Evolutionary conservation across 2,888 invertebrate species (phyloP).

Genomic region (Pachydiplax longipennis): DNA sequence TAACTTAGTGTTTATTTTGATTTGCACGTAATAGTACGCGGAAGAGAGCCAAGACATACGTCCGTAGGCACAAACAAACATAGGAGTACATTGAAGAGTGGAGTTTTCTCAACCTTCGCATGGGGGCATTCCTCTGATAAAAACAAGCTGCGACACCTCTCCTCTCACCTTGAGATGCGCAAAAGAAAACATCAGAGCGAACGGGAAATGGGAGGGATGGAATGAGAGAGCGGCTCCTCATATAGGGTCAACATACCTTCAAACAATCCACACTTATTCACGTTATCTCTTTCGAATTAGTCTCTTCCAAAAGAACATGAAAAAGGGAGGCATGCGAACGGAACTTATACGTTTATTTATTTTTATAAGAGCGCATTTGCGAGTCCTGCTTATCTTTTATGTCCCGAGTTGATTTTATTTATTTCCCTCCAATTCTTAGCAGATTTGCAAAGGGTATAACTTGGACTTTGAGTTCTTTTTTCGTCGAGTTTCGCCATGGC

Average conservation of each 20-base stretch:
- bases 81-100: not conserved
- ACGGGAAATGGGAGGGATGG: not conserved
- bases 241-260: constrained; percentile 4
- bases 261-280: not conserved
- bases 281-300: not conserved
- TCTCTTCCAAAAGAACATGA: not conserved
- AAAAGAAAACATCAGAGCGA: not conserved
- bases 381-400: not conserved
- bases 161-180: not conserved
- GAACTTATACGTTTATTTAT: not conserved
- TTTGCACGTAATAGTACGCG: too few species aligned
- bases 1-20: not conserved
- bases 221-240: not conserved
- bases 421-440: not conserved
- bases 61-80: not conserved
- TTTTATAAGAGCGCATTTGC: too few species aligned
- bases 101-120: not conserved
- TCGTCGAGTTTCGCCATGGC: not conserved
- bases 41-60: not conserved
- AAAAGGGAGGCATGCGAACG: not conserved
- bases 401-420: not conserved
- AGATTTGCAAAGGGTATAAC: not conserved
- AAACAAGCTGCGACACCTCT: not conserved
- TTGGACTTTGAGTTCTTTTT: not conserved
- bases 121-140: not conserved